Evolutionary conservation across 1,140 invertebrate species (phyloP), one percentile per base, ranked within the genome.

Genomic region (Polypedilum pembai): DNA sequence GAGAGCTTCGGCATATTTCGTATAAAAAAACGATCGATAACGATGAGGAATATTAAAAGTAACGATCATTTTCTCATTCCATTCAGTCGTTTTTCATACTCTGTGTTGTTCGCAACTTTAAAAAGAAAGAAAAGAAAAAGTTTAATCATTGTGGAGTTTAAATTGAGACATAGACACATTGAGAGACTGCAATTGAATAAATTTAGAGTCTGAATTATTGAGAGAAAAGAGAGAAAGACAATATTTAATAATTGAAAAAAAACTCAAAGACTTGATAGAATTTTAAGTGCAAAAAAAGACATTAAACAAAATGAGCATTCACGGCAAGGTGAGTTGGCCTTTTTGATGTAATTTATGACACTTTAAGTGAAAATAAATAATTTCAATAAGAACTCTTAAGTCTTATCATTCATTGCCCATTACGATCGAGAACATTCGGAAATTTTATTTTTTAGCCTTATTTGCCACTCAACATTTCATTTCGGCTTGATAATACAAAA

Each of bases 21-120:
- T 12, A 0, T 15, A 8, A 15, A 15, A 8, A 12, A 56, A 12
- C 45, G 45, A 56, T 56, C 45, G n/a, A n/a, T n/a, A n/a, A n/a
- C 45, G 45, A n/a, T n/a, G 45, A 56, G 45, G n/a, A 45, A 56
- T 15, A 56, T 56, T 56, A 56, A 45, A 56, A 56, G 45, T 12
- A 15, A 56, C 45, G 45, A 56, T 56, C 45, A 56, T 56, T 56
- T 56, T 56, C 45, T 56, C 45, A 12, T n/a, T 56, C 45, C 12
- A 56, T 15, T 56, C 45, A 56, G 45, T 56, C 45, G 12, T 56
- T 56, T 56, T 56, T 56, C 45, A 56, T 56, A 56, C 12, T 56
- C n/a, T 56, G 45, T 56, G 45, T 12, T 56, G 45, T 56, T 56
- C 45, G 45, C 12, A 56, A 56, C 45, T n/a, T n/a, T n/a, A 12